Evolutionary conservation across 2,113 vertebrate genomes (phyloP), one percentile per base, ranked within the genome.

Genomic region (Origma solitaria): DNA sequence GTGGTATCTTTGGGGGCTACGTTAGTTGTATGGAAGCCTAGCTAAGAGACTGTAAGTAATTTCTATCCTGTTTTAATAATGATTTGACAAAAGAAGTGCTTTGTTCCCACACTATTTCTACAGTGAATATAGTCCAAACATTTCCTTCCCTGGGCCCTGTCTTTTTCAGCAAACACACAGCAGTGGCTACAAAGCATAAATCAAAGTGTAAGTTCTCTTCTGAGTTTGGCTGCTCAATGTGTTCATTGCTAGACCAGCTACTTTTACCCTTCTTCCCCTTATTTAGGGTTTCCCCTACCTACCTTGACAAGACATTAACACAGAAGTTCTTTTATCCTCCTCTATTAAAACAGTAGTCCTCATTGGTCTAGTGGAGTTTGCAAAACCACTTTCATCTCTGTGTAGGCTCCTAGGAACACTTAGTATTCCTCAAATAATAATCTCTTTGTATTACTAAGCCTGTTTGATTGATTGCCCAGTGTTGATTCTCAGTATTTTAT

Each of bases 401-500:
- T 2, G 2, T 33, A 88, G 31, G 57, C 65, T 94, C 92, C 77
- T 87, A 84, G 56, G 77, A 90, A 81, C 51, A 76, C 11, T 91
- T 53, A 64, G 27, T 79, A 53, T 76, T 82, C 72, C 78, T 84
- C 57, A 84, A 95, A 94, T 91, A 94, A 95, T 85, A 91, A 79
- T 85, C 23, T 91, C 84, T 82, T 88, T 78, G 57, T 92, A 76
- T 89, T 94, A 95, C 90, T 93, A 80, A 88, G 62, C 54, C 47
- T 2, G 4, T 79, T 82, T 95, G 92, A 96, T 92, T 95, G 94
- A 96, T 95, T 91, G 89, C 77, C 69, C 91, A 82, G 95, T 94
- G 96, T 84, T 95, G 89, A 95, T 95, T 87, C 83, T 65, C 73
- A 45, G 89, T 89, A 91, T 96, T 97, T 96, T 94, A 96, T 76